Evolutionary conservation across 2,113 vertebrate species (phyloP), one percentile per base, ranked within the genome.

Genomic region (Hirundichthys speculiger): DNA sequence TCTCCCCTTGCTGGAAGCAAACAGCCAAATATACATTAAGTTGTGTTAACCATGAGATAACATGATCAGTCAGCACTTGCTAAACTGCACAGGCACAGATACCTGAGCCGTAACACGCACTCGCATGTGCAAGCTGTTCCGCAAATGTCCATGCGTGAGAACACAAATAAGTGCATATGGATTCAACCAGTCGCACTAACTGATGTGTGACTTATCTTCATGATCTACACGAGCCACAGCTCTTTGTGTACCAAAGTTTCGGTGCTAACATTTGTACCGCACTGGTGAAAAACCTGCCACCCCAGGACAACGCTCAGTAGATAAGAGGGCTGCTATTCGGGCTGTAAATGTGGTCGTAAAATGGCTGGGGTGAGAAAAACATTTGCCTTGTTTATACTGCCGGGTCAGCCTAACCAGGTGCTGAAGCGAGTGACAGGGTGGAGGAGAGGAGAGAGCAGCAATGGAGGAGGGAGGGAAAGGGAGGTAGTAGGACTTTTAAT

Each of bases 361-460:
- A 81, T 25, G 39, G 42, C 65, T 73, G 65, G 75, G 57, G 83
- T 77, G 73, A 69, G 74, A 67, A 77, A 61, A 82, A 83, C 75
- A 80, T 78, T 82, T 75, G 69, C 52, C 61, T 77, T 77, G 84
- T 84, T 86, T 86, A 82, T 69, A 70, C 69, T 77, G 77, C 75
- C 69, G 52, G 82, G 81, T 82, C 85, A 84, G 76, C 70, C 74
- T 65, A 72, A 79, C 75, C 75, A 78, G 73, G 77, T 71, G 15
- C 41, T 55, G 76, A 73, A 77, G 64, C 75, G 22, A 58, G 19
- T 8, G 41, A 10, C 24, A 4, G 58, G 57, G 60, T 24, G 77
- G 55, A 54, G 66, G 62, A 76, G 71, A 56, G 59, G 56, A n/a
- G 55, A 53, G 21, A 25, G 21, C 3, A 19, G 13, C 5, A 16